Evolutionary conservation across 2,113 vertebrate genomes (phyloP).

Genomic region (Epinephelus cyanopodus): DNA sequence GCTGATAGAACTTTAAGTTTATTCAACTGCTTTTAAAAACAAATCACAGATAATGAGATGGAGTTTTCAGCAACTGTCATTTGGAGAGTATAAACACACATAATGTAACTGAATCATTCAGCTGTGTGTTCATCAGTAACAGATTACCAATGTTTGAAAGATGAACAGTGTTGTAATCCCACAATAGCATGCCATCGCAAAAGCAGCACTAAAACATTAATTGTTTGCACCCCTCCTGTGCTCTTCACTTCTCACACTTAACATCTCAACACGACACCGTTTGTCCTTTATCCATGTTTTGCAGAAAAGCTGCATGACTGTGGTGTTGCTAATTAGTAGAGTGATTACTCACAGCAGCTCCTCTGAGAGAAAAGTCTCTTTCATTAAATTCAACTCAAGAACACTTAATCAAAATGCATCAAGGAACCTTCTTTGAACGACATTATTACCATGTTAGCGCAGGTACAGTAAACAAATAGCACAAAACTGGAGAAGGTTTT

Average conservation of each 20-base stretch:
- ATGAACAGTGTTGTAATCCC: not conserved
- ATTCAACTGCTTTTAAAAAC: not conserved
- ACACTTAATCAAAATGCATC: not conserved
- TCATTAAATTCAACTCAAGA: not conserved
- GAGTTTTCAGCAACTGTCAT: not conserved
- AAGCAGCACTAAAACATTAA: not conserved
- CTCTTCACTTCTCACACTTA: not conserved
- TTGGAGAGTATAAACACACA: not conserved
- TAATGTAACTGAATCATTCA: not conserved
- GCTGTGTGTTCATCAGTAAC: not conserved
- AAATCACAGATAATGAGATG: not conserved
- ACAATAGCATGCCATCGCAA: not conserved
- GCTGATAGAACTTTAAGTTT: not conserved
- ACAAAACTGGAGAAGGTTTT: too few species aligned
- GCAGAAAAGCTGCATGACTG: not conserved
- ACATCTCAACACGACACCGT: not conserved
- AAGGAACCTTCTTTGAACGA: not conserved
- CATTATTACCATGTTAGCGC: not conserved
- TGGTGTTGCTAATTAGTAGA: not conserved
- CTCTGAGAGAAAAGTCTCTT: not conserved
- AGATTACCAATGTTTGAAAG: not conserved
- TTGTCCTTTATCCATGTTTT: not conserved
- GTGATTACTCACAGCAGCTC: not conserved
- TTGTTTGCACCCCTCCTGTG: not conserved
- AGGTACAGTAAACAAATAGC: not conserved